Evolutionary conservation across 1,140 invertebrate species (phyloP), one percentile per base, ranked within the genome.

Genomic region (Hyposmocoma kahamanoa): DNA sequence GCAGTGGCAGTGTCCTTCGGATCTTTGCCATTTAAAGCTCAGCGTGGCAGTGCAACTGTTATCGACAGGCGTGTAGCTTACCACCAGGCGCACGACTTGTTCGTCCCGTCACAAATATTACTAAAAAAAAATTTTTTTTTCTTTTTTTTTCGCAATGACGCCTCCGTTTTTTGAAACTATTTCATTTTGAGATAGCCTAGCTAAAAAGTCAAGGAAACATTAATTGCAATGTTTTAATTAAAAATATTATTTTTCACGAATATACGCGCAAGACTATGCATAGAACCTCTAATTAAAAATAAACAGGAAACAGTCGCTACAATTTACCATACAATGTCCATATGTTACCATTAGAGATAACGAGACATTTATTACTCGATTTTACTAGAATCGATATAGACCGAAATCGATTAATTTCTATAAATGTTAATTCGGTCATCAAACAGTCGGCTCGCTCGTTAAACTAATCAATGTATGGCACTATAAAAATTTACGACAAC

Each of bases 301-400:
- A 69, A 71, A 75, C 69, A 76, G 72, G 65, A 69, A 71, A 73
- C 56, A 42, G 49, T 63, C 61, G 64, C 63, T 70, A 58, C 60
- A 42, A 54, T 57, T 80, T 75, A 67, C 62, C 62, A 65, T 59
- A 55, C 57, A 57, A 53, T 47, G 51, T 17, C 70, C 74, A 72
- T 81, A 78, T 78, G 77, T 75, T 77, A 70, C 71, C 61, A 69
- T 76, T 76, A 76, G 63, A 45, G 52, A 65, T 78, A 76, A 81
- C 74, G 69, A 81, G 72, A 74, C 71, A 38, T 81, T 78, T 80
- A 80, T 63, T 51, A 50, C 69, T 62, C 73, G 54, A 69, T 65
- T 69, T 62, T 61, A 56, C 42, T 41, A 41, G 52, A 67, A 70
- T 69, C 57, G 61, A 58, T 60, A 62, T 64, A 62, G 38, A 45